A percentile compares a stretch with the other conserved stretches of the same genome.
Evolutionary conservation across 2,888 invertebrate genomes (phyloP).

Genomic region (Apodemia zela): DNA sequence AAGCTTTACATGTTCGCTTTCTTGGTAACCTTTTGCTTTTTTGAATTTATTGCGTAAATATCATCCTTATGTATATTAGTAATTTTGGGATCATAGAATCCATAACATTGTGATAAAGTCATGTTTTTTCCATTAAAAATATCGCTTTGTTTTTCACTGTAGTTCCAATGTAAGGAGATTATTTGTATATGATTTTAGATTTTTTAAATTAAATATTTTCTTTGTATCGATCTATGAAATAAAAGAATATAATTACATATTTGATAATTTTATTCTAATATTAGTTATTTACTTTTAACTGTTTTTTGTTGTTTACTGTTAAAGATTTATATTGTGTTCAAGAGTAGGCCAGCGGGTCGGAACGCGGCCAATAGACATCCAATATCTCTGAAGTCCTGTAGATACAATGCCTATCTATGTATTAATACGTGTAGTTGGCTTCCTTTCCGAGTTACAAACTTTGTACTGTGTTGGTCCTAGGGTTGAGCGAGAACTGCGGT

Average conservation of each 20-base stretch:
- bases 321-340: no score
- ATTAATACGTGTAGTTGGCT: no score
- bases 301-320: no score
- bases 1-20: slow-evolving; percentile 22
- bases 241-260: slow-evolving; percentile 51
- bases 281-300: no score
- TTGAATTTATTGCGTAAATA: slow-evolving; percentile 54
- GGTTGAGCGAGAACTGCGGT: no score
- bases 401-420: no score
- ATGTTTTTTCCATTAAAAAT: slow-evolving; percentile 71
- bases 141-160: slow-evolving; percentile 61
- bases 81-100: slow-evolving; percentile 69
- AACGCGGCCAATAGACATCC: no score
- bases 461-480: no score
- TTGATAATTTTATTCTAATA: slow-evolving; percentile 57
- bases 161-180: slow-evolving; percentile 71
- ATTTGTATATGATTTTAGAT: slow-evolving; percentile 77
- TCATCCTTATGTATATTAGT: slow-evolving; percentile 63
- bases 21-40: slow-evolving; percentile 65
- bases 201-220: slow-evolving; percentile 61
- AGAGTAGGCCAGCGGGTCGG: no score
- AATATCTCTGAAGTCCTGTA: no score
- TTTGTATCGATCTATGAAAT: slow-evolving; percentile 64
- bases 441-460: no score
- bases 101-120: slow-evolving; percentile 77